Evolutionary conservation across 2,797 vertebrate species (phyloP).

Genomic region (Catamblyrhynchus diadema): DNA sequence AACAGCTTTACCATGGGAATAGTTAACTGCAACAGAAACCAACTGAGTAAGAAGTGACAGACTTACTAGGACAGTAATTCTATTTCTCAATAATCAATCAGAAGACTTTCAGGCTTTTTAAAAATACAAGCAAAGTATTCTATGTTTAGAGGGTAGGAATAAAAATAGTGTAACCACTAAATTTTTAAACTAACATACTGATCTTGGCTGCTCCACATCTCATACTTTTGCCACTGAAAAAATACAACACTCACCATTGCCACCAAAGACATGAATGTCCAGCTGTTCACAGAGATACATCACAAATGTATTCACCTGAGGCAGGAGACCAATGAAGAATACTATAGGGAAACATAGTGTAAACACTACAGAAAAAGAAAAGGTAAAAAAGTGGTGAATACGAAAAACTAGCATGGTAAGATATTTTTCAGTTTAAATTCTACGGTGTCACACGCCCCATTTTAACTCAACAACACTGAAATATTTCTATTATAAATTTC

Average conservation of each 20-base stretch:
- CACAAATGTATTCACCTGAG: conserved; percentile 98
- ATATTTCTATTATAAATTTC: neutral
- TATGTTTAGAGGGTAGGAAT: neutral
- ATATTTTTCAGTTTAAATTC: neutral
- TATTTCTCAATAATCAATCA: neutral
- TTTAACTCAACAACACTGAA: neutral
- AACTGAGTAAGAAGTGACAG: neutral
- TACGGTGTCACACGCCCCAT: neutral
- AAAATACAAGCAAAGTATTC: neutral
- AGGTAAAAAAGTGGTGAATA: neutral
- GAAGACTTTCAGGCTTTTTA: neutral
- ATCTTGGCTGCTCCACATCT: neutral
- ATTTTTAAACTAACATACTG: neutral
- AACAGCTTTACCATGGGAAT: neutral
- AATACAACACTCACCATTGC: conserved; percentile 86
- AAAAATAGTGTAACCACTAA: neutral
- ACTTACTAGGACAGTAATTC: neutral
- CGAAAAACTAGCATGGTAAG: neutral
- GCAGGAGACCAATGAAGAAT: conserved; percentile 97
- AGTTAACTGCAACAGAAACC: neutral
- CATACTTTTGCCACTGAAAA: neutral
- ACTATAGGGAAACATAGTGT: conserved; percentile 97
- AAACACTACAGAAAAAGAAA: conserved; percentile 82
- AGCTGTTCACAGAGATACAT: conserved; percentile 99
- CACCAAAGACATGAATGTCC: conserved; percentile 98